Base-by-base conservation (phyloP, 1,140 invertebrate species). In the Diorhabda sublineata region DNA sequence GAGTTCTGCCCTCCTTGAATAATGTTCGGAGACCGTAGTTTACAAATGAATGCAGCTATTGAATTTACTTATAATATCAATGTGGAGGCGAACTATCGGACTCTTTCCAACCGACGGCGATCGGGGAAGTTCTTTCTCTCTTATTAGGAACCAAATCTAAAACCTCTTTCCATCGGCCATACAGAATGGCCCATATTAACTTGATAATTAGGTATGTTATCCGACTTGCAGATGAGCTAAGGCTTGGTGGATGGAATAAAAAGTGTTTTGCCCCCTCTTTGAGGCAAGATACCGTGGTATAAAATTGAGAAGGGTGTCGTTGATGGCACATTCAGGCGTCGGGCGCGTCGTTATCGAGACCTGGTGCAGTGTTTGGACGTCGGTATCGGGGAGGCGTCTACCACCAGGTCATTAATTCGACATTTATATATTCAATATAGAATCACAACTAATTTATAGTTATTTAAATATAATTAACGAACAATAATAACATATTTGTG, bases 161-260 rank as follows among this genome's bases (percentile, higher is more conserved):
- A 79, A 80, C 82, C 81, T 80, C 79, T 80, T 79, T 79, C 79
- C 77, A 76, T 74, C 76, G 76, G 76, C 79, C 76, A 79, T 79
- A 79, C 85, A 86, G 85, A 87, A 87, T 87, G 85, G 85, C 89
- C 26, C 89, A 90, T 91, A 91, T 91, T 90, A 91, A 91, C 89
- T 91, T 91, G 89, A 91, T 91, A 91, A 91, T 91, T 91, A 91
- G 89, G 87, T 90, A 86, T 88, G 89, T 90, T 91, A 91, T 91
- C 90, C 87, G 90, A 91, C 90, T 91, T 91, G 90, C 90, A 91
- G 90, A 91, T 91, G 89, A 91, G 90, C 84, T 73, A 79, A 76
- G 74, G 77, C 74, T 74, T 71, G 73, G 69, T 77, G 77, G 78
- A 80, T 81, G 78, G 80, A 79, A 81, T 81, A 81, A 81, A 81